Conservation (phyloP, 2,113 vertebrate species). For the Pachypanchax playfairii region DNA sequence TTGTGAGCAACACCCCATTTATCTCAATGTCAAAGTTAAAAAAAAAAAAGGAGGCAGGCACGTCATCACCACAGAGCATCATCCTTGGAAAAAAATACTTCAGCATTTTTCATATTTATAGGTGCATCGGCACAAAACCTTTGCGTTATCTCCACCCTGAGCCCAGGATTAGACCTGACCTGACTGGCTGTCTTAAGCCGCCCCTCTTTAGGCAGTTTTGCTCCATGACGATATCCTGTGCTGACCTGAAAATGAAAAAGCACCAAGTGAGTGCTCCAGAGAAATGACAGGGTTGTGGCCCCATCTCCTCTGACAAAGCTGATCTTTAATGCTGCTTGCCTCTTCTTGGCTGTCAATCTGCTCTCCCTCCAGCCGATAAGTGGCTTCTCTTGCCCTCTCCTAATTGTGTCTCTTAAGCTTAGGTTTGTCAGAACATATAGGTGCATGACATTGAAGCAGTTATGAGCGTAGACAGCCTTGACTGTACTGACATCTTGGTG, state of each 20-base stretch:
- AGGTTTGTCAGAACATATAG: slow-evolving; percentile 65
- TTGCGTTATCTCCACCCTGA: slow-evolving; percentile 45
- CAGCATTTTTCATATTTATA: slow-evolving; percentile 16
- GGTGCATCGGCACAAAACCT: slow-evolving; percentile 37
- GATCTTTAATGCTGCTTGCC: slow-evolving; percentile 58
- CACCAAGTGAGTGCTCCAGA: slow-evolving; percentile 37
- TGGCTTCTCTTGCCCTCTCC: slow-evolving; percentile 46
- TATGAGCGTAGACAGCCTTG: slow-evolving; percentile 55
- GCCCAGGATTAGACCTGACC: slow-evolving; percentile 50
- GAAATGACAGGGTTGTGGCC: slow-evolving; percentile 53
- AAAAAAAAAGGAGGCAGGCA: neutral
- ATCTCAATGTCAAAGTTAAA: slow-evolving; percentile 1
- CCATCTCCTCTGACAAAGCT: slow-evolving; percentile 55
- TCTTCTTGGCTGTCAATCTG: slow-evolving; percentile 66
- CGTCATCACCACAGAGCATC: neutral
- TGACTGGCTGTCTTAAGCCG: slow-evolving; percentile 43
- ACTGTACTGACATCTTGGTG: slow-evolving; percentile 57
- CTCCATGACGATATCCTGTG: slow-evolving; percentile 46
- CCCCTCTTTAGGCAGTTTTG: slow-evolving; percentile 54
- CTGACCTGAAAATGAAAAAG: slow-evolving; percentile 65
- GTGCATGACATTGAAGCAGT: slow-evolving; percentile 44
- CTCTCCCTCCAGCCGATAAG: slow-evolving; percentile 50
- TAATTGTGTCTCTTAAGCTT: slow-evolving; percentile 71
- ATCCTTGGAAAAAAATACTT: neutral
- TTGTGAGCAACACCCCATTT: neutral